Conservation (phyloP, 23 tunicate species). For the Styela clava region DNA sequence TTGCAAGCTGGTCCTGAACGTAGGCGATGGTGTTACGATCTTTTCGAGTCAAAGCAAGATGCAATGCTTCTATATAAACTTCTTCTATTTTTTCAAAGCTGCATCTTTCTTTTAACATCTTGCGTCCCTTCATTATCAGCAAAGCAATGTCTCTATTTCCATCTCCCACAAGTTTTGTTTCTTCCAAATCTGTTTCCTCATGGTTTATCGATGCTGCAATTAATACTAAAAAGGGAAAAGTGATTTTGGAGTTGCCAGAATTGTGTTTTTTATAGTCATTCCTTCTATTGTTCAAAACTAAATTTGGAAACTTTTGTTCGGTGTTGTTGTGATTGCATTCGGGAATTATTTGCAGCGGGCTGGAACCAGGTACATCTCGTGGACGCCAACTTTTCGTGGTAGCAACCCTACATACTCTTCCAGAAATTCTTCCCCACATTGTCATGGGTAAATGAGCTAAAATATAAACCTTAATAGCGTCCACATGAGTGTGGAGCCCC, state of each 20-base stretch:
- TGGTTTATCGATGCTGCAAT: neutral
- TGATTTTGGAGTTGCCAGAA: too few relatives aligned
- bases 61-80: conserved; percentile 40
- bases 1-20: conserved; percentile 87
- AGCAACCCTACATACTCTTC: neutral
- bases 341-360: too few relatives aligned
- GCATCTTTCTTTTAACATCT: neutral
- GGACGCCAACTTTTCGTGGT: too few relatives aligned
- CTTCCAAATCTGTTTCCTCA: neutral
- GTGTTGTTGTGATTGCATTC: too few relatives aligned
- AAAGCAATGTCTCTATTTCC: neutral
- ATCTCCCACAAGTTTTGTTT: neutral
- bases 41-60: conserved; percentile 43
- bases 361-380: too few relatives aligned
- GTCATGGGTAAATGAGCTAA: too few relatives aligned
- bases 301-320: too few relatives aligned
- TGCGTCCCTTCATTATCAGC: neutral
- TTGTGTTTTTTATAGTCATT: too few relatives aligned
- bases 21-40: conserved; percentile 33
- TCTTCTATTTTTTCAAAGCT: conserved; percentile 19
- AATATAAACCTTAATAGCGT: too few relatives aligned
- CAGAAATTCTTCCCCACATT: neutral
- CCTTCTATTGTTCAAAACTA: too few relatives aligned
- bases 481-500: too few relatives aligned
- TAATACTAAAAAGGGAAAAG: neutral